phyloP scores from a whole-genome alignment of 2,888 invertebrate genomes.

The Merodon equestris region DNA sequence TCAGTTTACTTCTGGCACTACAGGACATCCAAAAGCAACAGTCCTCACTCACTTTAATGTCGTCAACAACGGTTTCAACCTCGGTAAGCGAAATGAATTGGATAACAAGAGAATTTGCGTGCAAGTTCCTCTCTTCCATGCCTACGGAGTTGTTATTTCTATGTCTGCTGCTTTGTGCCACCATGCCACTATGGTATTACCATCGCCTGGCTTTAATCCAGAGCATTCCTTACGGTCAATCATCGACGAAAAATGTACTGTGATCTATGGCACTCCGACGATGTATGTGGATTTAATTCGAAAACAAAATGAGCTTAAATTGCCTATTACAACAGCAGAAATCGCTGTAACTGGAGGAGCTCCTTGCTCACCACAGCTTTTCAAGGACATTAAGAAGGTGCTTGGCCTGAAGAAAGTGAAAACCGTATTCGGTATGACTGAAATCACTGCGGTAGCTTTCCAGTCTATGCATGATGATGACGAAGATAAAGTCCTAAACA shows the following conservation, averaged over 20 bases:
- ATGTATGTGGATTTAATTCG: conserved; percentile 88
- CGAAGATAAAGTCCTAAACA: conserved; percentile 76
- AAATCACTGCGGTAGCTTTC: conserved; percentile 79
- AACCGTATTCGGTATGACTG: conserved; percentile 81
- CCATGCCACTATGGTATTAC: conserved; percentile 82
- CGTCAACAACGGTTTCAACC: conserved; percentile 85
- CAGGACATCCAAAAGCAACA: conserved; percentile 85
- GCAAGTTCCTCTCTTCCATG: conserved; percentile 88
- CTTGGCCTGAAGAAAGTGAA: conserved; percentile 79
- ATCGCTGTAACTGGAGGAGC: conserved; percentile 85
- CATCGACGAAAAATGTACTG: conserved; percentile 84
- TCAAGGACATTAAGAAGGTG: conserved; percentile 78
- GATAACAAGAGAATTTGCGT: conserved; percentile 79
- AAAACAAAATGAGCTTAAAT: conserved; percentile 77
- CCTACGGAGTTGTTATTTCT: conserved; percentile 85
- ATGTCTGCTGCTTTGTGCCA: conserved; percentile 80
- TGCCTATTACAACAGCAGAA: conserved; percentile 78
- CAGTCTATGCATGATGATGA: conserved; percentile 79
- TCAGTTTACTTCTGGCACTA: conserved; percentile 89
- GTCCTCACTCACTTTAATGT: conserved; percentile 84
- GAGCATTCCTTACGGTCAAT: conserved; percentile 82
- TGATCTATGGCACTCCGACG: conserved; percentile 88
- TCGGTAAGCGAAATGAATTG: conserved; percentile 80
- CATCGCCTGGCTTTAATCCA: conserved; percentile 81
- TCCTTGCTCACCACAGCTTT: conserved; percentile 82